Evolutionary conservation across 1,140 invertebrate genomes (phyloP), one percentile per base, ranked within the genome.

Genomic region (Drosophila mauritiana): DNA sequence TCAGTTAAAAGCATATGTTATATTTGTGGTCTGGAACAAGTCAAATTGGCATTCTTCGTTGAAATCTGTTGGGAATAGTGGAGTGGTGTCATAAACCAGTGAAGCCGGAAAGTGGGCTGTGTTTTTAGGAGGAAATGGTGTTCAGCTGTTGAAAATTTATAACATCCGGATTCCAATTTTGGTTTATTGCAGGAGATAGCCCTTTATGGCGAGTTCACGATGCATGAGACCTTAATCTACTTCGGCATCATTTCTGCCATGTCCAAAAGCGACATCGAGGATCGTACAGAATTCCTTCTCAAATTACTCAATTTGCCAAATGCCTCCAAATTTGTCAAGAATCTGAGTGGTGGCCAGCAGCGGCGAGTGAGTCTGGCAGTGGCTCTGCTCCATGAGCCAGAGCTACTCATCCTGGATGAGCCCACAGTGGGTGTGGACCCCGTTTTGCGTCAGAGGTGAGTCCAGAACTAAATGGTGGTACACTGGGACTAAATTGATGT

Each of bases 401-500:
- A 98, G 92, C 93, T 98, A 0, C 93, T 99, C 20, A 98, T 99
- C 82, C 93, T 99, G 46, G 98, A 99, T 86, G 98, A 99, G 90
- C 98, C 98, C 0, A 98, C 98, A 1, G 98, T 98, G 7, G 98
- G 98, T 39, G 97, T 99, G 0, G 98, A 99, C 93, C 98, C 98
- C 1, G 94, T 99, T 4, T 93, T 99, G 1, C 94, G 98, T 78
- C 96, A 98, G 92, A 97, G 96, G 96, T 95, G 90, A 79, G 68
- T 78, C 15, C 57, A 55, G 8, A 31, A 40, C 22, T n/a, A 25
- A 15, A 59, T 45, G 27, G 8, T 94, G 1, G 84, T 68, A 11
- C n/a, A 42, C 15, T 8, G 40, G 6, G 3, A 42, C 13, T 13
- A 4, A 40, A 7, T n/a, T 5, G 7, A n/a, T 2, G 4, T 5